These are phyloP conservation scores for Sceliomorpha sp. DNA, from an alignment of 2,888 invertebrate genomes.

Conservation along the genomic window DNA sequence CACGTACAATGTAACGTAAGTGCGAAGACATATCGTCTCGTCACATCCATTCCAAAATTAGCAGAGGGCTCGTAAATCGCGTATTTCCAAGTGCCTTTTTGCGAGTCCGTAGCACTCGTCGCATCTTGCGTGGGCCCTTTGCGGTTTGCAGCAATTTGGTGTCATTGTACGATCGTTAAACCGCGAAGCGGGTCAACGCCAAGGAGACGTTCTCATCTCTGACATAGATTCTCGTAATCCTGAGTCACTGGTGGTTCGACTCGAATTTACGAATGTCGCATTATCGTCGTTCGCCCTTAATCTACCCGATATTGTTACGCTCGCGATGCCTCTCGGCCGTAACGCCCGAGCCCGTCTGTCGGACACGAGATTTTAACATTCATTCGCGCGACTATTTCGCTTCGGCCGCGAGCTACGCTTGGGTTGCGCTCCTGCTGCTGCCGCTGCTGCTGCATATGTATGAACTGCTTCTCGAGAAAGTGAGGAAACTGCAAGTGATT, in stretches of 20 bases:
- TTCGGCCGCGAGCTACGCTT: slow-evolving; percentile 26
- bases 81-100: slow-evolving; percentile 37
- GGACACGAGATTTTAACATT: too few species aligned
- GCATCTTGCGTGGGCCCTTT: slow-evolving; percentile 20
- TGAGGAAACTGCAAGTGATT: too few species aligned
- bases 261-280: slow-evolving; percentile 39
- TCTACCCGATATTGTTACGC: slow-evolving; percentile 50
- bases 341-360: too few species aligned
- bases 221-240: slow-evolving; percentile 54
- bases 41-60: slow-evolving; percentile 51
- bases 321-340: too few species aligned
- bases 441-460: too few species aligned
- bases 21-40: slow-evolving; percentile 37
- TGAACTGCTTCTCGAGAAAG: too few species aligned
- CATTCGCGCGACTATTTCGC: slow-evolving; percentile 31
- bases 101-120: slow-evolving; percentile 27
- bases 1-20: slow-evolving; percentile 39
- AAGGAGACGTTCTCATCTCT: slow-evolving; percentile 33
- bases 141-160: slow-evolving; percentile 53
- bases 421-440: too few species aligned
- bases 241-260: slow-evolving; percentile 55
- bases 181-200: slow-evolving; percentile 43
- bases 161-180: slow-evolving; percentile 55
- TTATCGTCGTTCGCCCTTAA: slow-evolving; percentile 46
- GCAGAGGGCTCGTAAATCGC: slow-evolving; percentile 42